A percentile compares a stretch with the other conserved stretches of the same genome.
Evolutionary conservation across 2,888 invertebrate genomes (phyloP).

Genomic region (Myopa tessellatipennis): DNA sequence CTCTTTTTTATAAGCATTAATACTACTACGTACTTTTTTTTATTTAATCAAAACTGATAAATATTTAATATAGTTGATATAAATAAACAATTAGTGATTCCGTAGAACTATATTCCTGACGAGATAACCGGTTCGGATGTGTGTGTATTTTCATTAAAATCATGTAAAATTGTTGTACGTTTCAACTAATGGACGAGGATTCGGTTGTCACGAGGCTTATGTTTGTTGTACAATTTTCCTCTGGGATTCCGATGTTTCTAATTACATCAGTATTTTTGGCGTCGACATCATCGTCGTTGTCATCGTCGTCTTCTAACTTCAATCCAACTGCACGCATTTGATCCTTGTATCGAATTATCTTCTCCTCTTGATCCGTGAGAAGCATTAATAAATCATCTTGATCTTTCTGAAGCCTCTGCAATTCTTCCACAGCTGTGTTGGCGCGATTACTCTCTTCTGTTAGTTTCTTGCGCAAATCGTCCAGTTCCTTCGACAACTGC

Average conservation of each 20-base stretch:
- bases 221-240: constrained; percentile 10
- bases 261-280: constrained; percentile 24
- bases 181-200: constrained; percentile 28
- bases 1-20: too few species aligned
- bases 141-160: not conserved
- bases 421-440: constrained; percentile 66
- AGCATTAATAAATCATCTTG: constrained; percentile 93
- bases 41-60: too few species aligned
- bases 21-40: too few species aligned
- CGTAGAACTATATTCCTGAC: too few species aligned
- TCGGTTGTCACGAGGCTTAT: not conserved
- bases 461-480: constrained; percentile 56
- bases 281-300: constrained; percentile 34
- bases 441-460: constrained; percentile 56
- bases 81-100: too few species aligned
- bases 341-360: constrained; percentile 76
- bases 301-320: constrained; percentile 62
- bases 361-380: constrained; percentile 86
- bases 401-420: constrained; percentile 81
- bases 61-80: too few species aligned
- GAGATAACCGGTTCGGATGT: too few species aligned
- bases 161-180: not conserved
- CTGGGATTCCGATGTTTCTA: not conserved
- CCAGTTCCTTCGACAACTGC: constrained; percentile 62
- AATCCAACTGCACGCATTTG: constrained; percentile 70